These are phyloP conservation scores for Hippocampus barbouri DNA, from an alignment of 2,113 vertebrate species.

Conservation along the genomic window DNA sequence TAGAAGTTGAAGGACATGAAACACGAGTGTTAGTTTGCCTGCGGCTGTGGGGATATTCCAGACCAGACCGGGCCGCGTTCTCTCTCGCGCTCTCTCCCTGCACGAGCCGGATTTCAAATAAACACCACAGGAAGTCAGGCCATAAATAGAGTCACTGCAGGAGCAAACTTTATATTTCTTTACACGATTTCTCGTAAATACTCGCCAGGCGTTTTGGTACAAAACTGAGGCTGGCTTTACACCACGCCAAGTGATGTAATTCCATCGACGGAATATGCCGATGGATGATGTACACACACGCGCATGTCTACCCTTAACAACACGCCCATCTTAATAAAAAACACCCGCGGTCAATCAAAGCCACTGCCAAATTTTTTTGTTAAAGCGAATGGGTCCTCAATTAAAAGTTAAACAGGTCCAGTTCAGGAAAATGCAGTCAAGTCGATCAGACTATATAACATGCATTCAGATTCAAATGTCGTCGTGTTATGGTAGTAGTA, in stretches of 20 bases:
- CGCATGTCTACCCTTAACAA: neutral
- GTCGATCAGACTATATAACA: neutral
- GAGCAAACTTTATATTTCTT: conserved; percentile 33
- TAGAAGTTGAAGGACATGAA: conserved; percentile 68
- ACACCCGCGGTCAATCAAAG: neutral
- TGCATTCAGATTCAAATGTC: too few relatives aligned
- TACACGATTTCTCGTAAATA: conserved; percentile 18
- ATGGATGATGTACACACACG: neutral
- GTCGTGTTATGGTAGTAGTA: too few relatives aligned
- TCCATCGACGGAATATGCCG: neutral
- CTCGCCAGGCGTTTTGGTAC: neutral
- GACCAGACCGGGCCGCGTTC: conserved; percentile 14
- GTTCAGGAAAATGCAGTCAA: neutral
- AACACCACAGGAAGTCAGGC: conserved; percentile 61
- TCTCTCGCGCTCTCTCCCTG: neutral
- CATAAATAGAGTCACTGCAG: conserved; percentile 57
- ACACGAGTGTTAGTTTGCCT: conserved; percentile 55
- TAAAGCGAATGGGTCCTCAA: neutral
- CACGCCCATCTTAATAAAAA: neutral
- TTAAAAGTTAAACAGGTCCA: neutral
- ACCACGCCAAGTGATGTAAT: neutral
- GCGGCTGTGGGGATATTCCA: conserved; percentile 46
- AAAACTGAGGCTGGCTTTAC: neutral
- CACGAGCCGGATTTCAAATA: conserved; percentile 55
- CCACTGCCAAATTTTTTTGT: neutral